Percentiles rank a stretch among this genome's conserved stretches.
These are phyloP conservation scores for Caiman crocodilus DNA, from an alignment of 2,797 vertebrate genomes.

Conservation along the genomic window DNA sequence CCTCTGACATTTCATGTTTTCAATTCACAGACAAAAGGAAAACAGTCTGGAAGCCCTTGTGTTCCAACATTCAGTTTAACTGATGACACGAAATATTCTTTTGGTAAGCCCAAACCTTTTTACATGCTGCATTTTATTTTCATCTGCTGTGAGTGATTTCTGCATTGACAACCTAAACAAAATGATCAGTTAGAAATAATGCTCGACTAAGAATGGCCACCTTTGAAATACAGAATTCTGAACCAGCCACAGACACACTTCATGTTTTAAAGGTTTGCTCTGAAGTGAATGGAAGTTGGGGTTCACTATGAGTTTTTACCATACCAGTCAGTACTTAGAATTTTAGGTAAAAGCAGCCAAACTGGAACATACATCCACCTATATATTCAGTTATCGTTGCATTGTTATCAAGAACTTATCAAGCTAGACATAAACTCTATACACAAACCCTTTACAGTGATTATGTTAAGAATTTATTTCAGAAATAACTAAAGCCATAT, in stretches of 20 bases:
- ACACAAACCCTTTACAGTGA: background rate
- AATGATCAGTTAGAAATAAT: slow-evolving; percentile 9
- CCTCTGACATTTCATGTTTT: background rate
- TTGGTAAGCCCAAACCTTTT: background rate
- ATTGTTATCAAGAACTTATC: background rate
- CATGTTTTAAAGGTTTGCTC: background rate
- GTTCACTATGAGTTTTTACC: background rate
- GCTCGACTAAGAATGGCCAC: background rate
- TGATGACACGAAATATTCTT: background rate
- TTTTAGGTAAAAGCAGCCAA: background rate
- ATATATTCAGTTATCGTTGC: background rate
- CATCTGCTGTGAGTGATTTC: background rate
- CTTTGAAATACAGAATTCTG: background rate
- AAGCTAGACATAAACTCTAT: background rate
- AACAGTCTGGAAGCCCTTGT: background rate
- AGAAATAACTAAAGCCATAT: background rate
- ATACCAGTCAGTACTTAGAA: background rate
- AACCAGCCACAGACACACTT: fast-evolving
- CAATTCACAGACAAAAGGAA: slow-evolving; percentile 10
- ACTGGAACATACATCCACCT: background rate
- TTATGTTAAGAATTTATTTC: background rate
- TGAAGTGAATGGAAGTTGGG: background rate
- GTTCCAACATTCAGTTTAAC: slow-evolving; percentile 1
- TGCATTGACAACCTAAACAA: background rate
- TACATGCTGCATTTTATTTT: background rate